Percentiles rank a stretch among this genome's conserved stretches.
Conservation (phyloP, 2,888 invertebrate genomes). For the Morpho deidamia region DNA sequence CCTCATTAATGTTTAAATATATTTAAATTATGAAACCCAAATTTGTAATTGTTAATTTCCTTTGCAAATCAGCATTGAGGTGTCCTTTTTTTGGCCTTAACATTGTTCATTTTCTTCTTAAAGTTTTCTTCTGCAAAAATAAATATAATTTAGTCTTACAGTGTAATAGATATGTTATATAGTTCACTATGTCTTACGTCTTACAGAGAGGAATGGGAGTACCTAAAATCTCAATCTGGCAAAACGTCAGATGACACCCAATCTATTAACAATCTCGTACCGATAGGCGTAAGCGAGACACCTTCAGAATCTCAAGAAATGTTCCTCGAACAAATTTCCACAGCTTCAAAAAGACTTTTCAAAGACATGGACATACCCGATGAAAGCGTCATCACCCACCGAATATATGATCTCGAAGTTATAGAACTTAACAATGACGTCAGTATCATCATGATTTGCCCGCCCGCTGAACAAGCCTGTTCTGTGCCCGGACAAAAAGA, state of each 20-base stretch:
- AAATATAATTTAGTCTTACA: too few species aligned
- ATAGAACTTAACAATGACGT: constrained; percentile 95
- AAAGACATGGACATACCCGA: constrained; percentile 87
- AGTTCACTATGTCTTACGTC: not conserved
- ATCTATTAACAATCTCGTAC: constrained; percentile 49
- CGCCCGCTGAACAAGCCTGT: constrained; percentile 95
- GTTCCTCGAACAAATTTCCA: constrained; percentile 87
- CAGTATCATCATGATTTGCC: constrained; percentile 94
- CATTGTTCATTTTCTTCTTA: too few species aligned
- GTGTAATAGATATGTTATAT: too few species aligned
- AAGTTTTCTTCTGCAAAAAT: too few species aligned
- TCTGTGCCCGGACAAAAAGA: constrained; percentile 93
- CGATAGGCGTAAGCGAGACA: constrained; percentile 53
- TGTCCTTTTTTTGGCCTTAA: too few species aligned
- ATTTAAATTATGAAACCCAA: too few species aligned
- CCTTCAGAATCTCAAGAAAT: constrained; percentile 88
- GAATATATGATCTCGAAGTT: constrained; percentile 95
- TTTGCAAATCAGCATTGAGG: too few species aligned
- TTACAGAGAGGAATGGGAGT: constrained; percentile 96
- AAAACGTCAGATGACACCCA: constrained; percentile 45
- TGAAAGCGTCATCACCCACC: constrained; percentile 84
- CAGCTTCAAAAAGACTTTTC: constrained; percentile 86
- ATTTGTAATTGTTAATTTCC: too few species aligned
- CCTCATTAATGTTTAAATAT: too few species aligned
- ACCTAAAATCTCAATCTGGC: constrained; percentile 82